Conservation (phyloP, 2,888 invertebrate genomes). For the Chloroclystis v-ata region DNA sequence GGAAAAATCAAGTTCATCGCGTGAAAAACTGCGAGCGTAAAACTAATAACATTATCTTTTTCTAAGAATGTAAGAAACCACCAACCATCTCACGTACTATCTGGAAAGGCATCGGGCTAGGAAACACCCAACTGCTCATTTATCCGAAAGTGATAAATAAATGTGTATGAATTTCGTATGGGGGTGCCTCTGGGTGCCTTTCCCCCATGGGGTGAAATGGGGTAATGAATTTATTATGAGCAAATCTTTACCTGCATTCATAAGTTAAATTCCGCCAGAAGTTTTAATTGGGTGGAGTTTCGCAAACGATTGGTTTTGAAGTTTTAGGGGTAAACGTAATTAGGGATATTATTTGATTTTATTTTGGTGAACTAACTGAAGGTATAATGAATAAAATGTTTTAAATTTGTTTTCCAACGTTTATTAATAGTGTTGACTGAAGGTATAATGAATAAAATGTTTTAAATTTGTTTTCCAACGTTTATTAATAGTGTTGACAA, state of each 20-base stretch:
- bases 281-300: slow-evolving; percentile 13
- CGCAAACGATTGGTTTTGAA: slow-evolving; percentile 16
- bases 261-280: slow-evolving; percentile 12
- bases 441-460: neutral
- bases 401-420: neutral
- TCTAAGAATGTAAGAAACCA: neutral
- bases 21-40: no score
- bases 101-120: slow-evolving; percentile 39
- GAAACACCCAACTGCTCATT: slow-evolving; percentile 58
- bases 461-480: neutral
- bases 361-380: neutral
- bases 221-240: slow-evolving; percentile 32
- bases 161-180: slow-evolving; percentile 48
- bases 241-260: slow-evolving; percentile 28
- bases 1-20: no score
- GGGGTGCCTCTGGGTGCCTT: slow-evolving; percentile 11
- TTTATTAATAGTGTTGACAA: no score
- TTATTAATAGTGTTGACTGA: no score
- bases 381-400: neutral
- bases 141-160: slow-evolving; percentile 72
- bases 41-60: no score
- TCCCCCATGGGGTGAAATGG: slow-evolving; percentile 6
- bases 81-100: slow-evolving; percentile 13
- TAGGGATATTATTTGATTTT: slow-evolving; percentile 1
- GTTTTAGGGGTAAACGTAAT: slow-evolving; percentile 1